phyloP scores from a whole-genome alignment of 1,140 invertebrate genomes.

The Lepidurus apus region DNA sequence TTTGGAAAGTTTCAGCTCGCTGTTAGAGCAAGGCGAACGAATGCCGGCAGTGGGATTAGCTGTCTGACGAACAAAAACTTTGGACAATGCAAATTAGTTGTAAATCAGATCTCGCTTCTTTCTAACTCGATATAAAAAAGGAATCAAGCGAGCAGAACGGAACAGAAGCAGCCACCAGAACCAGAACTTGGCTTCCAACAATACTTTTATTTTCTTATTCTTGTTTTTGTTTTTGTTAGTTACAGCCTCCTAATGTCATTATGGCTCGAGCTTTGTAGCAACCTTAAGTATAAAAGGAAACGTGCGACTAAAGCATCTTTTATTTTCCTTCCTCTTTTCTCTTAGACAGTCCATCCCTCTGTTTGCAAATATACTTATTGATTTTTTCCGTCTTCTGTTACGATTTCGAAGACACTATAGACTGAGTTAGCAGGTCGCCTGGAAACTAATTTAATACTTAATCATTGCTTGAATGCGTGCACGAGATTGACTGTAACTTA shows the following conservation, averaged over 20 bases:
- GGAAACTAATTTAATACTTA: not conserved
- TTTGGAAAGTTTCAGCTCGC: conserved; percentile 9
- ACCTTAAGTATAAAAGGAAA: not conserved
- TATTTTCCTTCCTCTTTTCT: not conserved
- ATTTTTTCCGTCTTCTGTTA: no score
- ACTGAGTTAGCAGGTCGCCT: not conserved
- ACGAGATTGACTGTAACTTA: no score
- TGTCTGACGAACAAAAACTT: conserved; percentile 11
- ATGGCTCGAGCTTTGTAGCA: not conserved
- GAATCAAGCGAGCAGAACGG: not conserved
- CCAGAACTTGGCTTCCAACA: not conserved
- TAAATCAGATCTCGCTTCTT: conserved; percentile 8
- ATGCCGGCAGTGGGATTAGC: conserved; percentile 2
- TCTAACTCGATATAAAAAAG: conserved; percentile 3
- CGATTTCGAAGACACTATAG: no score
- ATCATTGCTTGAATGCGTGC: not conserved
- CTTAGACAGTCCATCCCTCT: not conserved
- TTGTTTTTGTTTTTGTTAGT: not conserved
- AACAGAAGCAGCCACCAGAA: not conserved
- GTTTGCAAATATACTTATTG: no score
- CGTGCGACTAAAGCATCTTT: not conserved
- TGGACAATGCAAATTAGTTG: conserved; percentile 22
- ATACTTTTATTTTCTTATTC: not conserved
- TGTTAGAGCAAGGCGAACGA: not conserved
- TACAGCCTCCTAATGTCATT: not conserved